phyloP scores from a whole-genome alignment of 2,113 vertebrate species.

The Mobula hypostoma region DNA sequence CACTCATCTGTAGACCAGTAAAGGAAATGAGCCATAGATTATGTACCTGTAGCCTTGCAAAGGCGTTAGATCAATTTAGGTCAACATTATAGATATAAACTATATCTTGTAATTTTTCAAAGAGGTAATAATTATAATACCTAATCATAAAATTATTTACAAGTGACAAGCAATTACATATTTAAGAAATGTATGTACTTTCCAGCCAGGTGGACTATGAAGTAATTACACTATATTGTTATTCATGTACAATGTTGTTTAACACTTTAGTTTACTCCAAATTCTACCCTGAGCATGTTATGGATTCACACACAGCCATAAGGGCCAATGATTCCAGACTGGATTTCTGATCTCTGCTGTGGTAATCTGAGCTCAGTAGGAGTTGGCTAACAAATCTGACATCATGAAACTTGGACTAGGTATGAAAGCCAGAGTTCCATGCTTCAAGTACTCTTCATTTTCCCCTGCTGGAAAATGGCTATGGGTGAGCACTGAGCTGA shows the following conservation, averaged over 20 bases:
- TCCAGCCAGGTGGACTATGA: too few relatives aligned
- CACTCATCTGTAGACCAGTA: neutral
- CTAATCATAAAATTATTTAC: neutral
- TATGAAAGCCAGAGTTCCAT: neutral
- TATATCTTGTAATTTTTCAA: neutral
- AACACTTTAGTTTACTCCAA: too few relatives aligned
- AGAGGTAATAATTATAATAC: neutral
- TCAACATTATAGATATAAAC: neutral
- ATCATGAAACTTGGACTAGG: neutral
- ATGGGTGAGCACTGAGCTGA: neutral
- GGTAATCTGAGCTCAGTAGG: neutral
- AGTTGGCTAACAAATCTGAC: neutral
- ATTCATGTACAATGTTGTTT: too few relatives aligned
- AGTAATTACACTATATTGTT: too few relatives aligned
- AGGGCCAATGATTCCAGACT: too few relatives aligned
- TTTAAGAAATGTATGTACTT: too few relatives aligned
- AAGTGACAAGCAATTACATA: too few relatives aligned
- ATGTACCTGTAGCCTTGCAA: neutral
- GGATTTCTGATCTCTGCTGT: too few relatives aligned
- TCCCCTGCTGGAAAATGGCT: neutral
- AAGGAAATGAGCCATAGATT: neutral
- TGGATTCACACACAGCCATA: too few relatives aligned
- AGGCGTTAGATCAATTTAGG: neutral
- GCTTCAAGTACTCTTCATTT: neutral
- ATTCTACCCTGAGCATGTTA: too few relatives aligned